Evolutionary conservation across 2,113 vertebrate genomes (phyloP), one percentile per base, ranked within the genome.

Genomic region (Heterocephalus glaber): DNA sequence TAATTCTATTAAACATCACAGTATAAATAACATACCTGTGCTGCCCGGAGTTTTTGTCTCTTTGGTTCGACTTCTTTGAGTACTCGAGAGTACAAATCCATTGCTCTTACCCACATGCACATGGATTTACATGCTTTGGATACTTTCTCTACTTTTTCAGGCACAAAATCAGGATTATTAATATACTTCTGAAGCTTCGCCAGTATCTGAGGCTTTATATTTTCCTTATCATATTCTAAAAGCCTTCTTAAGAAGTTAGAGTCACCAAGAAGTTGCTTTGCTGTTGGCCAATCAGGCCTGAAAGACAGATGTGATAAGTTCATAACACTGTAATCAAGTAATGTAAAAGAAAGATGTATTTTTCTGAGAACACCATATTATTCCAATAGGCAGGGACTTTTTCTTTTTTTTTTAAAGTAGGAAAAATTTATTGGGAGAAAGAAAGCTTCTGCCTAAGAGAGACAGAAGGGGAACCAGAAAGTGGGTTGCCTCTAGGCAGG

Each of bases 91-190:
- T 99, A 99, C 33, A 99, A 89, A 96, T 99, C 98, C 98, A 99
- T 99, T 3, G 99, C 99, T 97, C 98, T 98, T 63, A 99, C 99
- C 98, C 98, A 99, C 98, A 99, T 98, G 86, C 99, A 99, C 99
- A 99, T 99, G 24, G 99, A 99, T 92, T 97, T 98, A 84, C 99
- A 99, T 1, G 99, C 98, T 97, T 98, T 99, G 77, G 99, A 99
- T n/a, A 99, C 98, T 76, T 99, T 99, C 90, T 99, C 99, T 65
- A 99, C 99, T 98, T 99, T 99, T 86, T 99, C 98, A n/a, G 98
- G 98, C 58, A 99, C 79, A 91, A 99, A 99, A 97, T 99, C 99
- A 4, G 98, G 98, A 92, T 99, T 99, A 94, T 98, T 98, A 56
- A 99, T 96, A 66, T 99, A 99, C 94, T 98, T 99, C 38, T 99